Evolutionary conservation across 1,140 invertebrate genomes (phyloP).

Genomic region (Trichomalopsis sarcophagae): DNA sequence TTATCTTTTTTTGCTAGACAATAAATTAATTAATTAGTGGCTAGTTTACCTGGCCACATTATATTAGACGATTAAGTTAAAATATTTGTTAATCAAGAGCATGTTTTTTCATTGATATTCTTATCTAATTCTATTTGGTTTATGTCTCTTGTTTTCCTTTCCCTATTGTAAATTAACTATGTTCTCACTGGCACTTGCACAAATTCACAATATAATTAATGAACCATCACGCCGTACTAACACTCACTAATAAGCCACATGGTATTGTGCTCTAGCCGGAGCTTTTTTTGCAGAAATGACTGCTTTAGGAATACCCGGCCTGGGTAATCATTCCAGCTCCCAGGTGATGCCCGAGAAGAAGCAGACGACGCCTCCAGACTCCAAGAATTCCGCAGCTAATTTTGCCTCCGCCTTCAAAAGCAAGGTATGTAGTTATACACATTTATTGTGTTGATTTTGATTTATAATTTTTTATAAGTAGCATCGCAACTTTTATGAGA

Average conservation of each 20-base stretch:
- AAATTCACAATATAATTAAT: conserved; percentile 33
- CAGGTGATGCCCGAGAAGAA: conserved; percentile 69
- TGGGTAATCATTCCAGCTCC: conserved; percentile 67
- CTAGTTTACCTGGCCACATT: background rate
- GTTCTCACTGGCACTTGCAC: conserved; percentile 35
- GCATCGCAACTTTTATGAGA: background rate
- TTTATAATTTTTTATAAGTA: background rate
- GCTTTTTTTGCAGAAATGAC: conserved; percentile 73
- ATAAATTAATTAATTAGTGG: no score
- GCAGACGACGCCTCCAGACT: conserved; percentile 70
- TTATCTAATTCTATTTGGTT: background rate
- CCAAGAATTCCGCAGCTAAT: conserved; percentile 75
- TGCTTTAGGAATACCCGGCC: conserved; percentile 67
- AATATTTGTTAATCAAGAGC: background rate
- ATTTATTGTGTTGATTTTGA: background rate
- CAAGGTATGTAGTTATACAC: conserved; percentile 71
- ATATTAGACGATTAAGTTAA: background rate
- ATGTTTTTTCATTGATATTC: background rate
- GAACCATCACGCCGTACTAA: conserved; percentile 59
- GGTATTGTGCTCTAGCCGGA: conserved; percentile 67
- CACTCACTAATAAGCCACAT: conserved; percentile 64
- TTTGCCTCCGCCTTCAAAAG: conserved; percentile 81
- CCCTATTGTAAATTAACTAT: conserved; percentile 8
- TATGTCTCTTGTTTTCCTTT: conserved; percentile 34
- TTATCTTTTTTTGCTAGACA: no score